phyloP scores from a whole-genome alignment of 2,888 invertebrate genomes.

The Agonum fuliginosum region DNA sequence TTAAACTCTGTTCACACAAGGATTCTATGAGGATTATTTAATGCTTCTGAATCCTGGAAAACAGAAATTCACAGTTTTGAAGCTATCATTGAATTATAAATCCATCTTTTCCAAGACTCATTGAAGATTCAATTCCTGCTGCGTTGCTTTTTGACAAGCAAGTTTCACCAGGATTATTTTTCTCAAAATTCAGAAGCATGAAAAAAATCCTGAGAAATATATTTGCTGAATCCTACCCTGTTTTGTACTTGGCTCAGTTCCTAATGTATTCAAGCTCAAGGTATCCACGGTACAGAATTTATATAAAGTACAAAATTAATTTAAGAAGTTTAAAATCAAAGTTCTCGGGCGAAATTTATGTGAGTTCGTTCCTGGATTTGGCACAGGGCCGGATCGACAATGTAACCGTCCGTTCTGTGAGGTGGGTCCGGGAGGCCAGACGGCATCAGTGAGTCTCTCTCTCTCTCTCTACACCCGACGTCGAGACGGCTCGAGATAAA shows the following conservation, averaged over 20 bases:
- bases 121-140: no score
- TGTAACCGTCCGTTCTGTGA: conserved; percentile 4
- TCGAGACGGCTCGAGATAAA: conserved; percentile 1
- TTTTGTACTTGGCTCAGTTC: conserved; percentile 4
- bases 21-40: no score
- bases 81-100: no score
- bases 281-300: conserved; percentile 16
- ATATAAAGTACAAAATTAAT: conserved; percentile 15
- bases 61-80: no score
- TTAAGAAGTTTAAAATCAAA: not conserved
- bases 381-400: conserved; percentile 13
- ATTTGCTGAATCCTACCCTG: no score
- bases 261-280: conserved; percentile 22
- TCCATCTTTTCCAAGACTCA: no score
- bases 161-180: no score
- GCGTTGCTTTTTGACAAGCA: no score
- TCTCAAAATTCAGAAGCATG: no score
- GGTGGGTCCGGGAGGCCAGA: conserved; percentile 26
- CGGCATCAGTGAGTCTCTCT: not conserved
- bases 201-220: no score
- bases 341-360: not conserved
- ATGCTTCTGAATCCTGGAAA: no score
- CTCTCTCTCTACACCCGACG: not conserved
- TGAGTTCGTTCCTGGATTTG: not conserved
- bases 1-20: no score